Evolutionary conservation across 2,888 invertebrate species (phyloP), one percentile per base, ranked within the genome.

Genomic region (Blastobasis adustella): DNA sequence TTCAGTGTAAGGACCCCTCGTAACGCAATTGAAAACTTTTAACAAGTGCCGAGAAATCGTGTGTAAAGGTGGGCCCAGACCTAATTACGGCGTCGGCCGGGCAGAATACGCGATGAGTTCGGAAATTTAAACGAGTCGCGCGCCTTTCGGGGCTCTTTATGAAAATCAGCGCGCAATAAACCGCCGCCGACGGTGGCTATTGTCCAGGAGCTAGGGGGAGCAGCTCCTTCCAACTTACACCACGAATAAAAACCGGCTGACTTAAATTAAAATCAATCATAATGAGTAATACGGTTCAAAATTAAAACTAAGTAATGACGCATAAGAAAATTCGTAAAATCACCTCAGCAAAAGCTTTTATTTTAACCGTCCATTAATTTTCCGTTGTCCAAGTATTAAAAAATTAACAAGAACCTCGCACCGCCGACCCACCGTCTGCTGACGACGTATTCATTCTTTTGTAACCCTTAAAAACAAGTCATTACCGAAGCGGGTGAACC

Each of bases 11-110:
- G 79, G 78, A 68, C 73, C 76, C 77, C 74, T 76, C 77, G 71
- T 87, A 86, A 87, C 81, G 86, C 86, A 87, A 88, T 88, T 87
- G 88, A 87, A 87, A 88, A 87, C 84, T 87, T 88, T 87, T 86
- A 86, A 87, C 87, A 86, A 88, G 87, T 86, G 85, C 79, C 77
- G 79, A 76, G 83, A 85, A 87, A 86, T 85, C 87, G 86, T 81
- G 84, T 86, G 88, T 82, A 79, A 87, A 88, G 86, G 87, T 87
- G 79, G 80, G 76, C 71, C 73, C 69, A 65, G 75, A 76, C 81
- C 79, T 86, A 87, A 86, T 86, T 86, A 86, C 70, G 76, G 59
- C 62, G 66, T 67, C 69, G 71, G 74, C 70, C 71, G 76, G 61
- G 71, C 71, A 64, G 86, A 86, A 87, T 85, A 78, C 81, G 62